Conservation (phyloP, 1,140 invertebrate species). For the Apolygus lucorum region DNA sequence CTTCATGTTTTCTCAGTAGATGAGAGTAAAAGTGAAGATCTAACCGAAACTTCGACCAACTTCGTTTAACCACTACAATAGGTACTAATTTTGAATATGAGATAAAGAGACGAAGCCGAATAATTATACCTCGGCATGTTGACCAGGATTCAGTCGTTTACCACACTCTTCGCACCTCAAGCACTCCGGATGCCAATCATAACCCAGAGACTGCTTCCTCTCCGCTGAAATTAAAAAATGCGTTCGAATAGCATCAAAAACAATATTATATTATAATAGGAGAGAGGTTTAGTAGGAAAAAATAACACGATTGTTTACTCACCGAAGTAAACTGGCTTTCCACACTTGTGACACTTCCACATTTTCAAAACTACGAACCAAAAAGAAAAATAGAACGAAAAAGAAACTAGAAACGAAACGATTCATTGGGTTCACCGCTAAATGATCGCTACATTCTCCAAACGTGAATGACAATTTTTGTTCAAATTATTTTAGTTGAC, state of each 20-base stretch:
- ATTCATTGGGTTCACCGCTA: no score
- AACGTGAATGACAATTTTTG: no score
- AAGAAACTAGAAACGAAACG: no score
- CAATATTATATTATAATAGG: neutral
- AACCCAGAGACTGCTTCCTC: conserved; percentile 80
- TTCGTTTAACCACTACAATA: no score
- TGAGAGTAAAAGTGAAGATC: no score
- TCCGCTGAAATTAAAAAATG: conserved; percentile 56
- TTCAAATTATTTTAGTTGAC: no score
- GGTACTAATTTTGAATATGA: no score
- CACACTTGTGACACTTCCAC: conserved; percentile 82
- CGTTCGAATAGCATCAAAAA: neutral
- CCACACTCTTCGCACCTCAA: conserved; percentile 82
- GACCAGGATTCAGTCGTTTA: conserved; percentile 78
- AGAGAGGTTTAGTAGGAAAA: neutral
- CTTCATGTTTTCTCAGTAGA: no score
- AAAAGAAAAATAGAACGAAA: conserved; percentile 2
- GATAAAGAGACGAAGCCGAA: no score
- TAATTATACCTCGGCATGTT: conserved; percentile 80
- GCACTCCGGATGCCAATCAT: conserved; percentile 89
- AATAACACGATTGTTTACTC: conserved; percentile 34
- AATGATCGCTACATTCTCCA: no score
- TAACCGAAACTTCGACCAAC: no score
- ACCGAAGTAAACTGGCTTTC: conserved; percentile 81
- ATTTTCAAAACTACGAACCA: conserved; percentile 40